Base-by-base conservation (phyloP, 2,888 invertebrate species). In the Euproctis similis region DNA sequence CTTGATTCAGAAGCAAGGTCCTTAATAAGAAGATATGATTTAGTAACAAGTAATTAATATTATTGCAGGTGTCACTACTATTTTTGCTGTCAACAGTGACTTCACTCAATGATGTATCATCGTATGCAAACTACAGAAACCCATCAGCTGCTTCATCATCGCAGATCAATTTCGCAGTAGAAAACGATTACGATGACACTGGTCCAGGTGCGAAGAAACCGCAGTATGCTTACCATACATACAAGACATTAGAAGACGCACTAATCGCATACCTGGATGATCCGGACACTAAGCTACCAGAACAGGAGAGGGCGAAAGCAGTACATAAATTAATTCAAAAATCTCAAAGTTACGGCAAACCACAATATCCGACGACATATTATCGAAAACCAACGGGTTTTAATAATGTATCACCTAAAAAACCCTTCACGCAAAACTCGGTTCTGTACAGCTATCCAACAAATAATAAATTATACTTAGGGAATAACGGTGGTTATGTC, bases 141-240 rank as follows among this genome's bases (percentile, higher is more conserved):
- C 34, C 46, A 14, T 68, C 75, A 1, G 74, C 69, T 1, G 85
- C 85, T 0, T 70, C 84, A 1, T 55, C 63, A 8, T 55, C 73
- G 0, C 85, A 85, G 44, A 69, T 81, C 23, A 59, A 61, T 20
- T 80, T 76, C 37, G 85, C 85, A 7, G 33, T 69, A 11, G 80
- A 85, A 23, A 84, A 76, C 59, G 71, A 73, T 38, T 85, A 76
- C 34, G 85, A 85, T 36, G 63, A 77, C 44, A 85, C 85, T 0
- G 85, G 85, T 4, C 85, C 85, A 0, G 82, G 78, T 3, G 72
- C 78, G 0, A 71, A 68, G 11, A 34, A 46, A 1, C 66, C 56
- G 0, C 70, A 69, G 27, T 56, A 46, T 31, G 84, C 82, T 0
- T 80, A 74, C 59, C 59, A 61, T 11, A 76, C 74, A 0, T 80